These are phyloP conservation scores for Melanotaenia maccullochi DNA, from an alignment of 2,797 vertebrate species.

Conservation along the genomic window DNA sequence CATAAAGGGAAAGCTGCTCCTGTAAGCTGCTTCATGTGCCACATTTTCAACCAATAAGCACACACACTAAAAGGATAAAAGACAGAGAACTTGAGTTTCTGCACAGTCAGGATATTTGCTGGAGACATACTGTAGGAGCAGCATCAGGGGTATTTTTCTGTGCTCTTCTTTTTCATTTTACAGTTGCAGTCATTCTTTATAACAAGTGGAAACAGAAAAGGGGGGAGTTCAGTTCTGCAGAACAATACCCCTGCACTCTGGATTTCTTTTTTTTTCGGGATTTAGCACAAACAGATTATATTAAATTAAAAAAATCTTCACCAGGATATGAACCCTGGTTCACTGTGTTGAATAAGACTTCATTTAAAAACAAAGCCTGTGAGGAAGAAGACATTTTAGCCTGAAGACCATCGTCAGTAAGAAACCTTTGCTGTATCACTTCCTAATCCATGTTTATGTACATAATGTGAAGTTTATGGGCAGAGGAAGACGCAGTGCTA, in stretches of 20 bases:
- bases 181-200: neutral
- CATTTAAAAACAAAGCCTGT: no score
- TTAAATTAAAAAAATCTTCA: neutral
- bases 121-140: neutral
- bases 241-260: neutral
- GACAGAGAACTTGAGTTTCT: neutral
- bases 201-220: neutral
- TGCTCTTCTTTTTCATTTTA: neutral
- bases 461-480: no score
- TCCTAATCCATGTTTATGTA: no score
- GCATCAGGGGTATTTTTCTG: neutral
- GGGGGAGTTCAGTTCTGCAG: neutral
- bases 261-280: neutral
- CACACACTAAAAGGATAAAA: neutral
- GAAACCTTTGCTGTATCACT: no score
- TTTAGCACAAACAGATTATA: neutral
- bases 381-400: no score
- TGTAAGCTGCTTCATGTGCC: neutral
- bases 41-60: neutral
- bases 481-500: no score
- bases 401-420: no score
- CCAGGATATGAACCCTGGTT: no score
- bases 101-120: slow-evolving; percentile 2
- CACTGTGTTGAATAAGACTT: no score
- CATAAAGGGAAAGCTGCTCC: neutral